phyloP scores from a whole-genome alignment of 2,113 vertebrate species.

The Danio rerio region GRCz12tu NC_133196.1:15684001-15684500 shows the following conservation, averaged over 20 bases:
- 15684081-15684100: slow-evolving; percentile 3
- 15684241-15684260: neutral
- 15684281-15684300: neutral
- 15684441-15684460: no score
- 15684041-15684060: neutral
- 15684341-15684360: no score
- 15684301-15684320: no score
- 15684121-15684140: neutral
- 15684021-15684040: neutral
- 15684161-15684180: slow-evolving; percentile 43
- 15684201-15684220: slow-evolving; percentile 47
- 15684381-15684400: no score
- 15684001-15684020: neutral
- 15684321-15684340: no score
- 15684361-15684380: no score
- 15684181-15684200: neutral
- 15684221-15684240: neutral
- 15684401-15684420: no score
- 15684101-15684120: slow-evolving; percentile 8
- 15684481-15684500: no score
- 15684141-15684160: slow-evolving; percentile 40
- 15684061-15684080: neutral
- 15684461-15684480: no score
- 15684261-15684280: neutral
- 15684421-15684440: no score